Conservation (phyloP, 1,140 invertebrate species). For the Brachionus plicatilis region DNA sequence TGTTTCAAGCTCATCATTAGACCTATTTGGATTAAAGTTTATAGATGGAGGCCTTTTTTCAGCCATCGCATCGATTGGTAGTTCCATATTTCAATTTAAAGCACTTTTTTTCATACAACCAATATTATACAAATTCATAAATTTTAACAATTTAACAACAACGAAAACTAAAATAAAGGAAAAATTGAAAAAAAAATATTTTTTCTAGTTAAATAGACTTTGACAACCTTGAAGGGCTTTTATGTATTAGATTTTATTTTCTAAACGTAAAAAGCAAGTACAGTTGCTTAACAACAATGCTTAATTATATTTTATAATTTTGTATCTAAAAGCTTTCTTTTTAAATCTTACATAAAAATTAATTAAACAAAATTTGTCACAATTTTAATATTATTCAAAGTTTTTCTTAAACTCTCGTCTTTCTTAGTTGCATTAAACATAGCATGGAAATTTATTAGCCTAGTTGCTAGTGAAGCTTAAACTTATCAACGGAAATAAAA, state of each 20-base stretch:
- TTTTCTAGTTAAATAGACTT: background rate
- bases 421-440: background rate
- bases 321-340: background rate
- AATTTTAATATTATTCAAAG: background rate
- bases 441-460: background rate
- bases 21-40: background rate
- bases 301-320: background rate
- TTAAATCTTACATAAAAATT: background rate
- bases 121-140: background rate
- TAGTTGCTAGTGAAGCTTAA: background rate
- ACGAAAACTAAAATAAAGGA: background rate
- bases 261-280: background rate
- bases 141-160: background rate
- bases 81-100: background rate
- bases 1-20: background rate
- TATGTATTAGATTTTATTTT: background rate
- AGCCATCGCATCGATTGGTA: background rate
- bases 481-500: background rate
- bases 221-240: conserved; percentile 24
- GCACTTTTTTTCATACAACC: background rate
- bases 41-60: background rate
- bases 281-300: conserved; percentile 3
- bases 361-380: background rate
- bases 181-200: background rate
- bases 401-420: background rate